Evolutionary conservation across 2,113 vertebrate species (phyloP), one percentile per base, ranked within the genome.

Genomic region (Pelodiscus sinensis): DNA sequence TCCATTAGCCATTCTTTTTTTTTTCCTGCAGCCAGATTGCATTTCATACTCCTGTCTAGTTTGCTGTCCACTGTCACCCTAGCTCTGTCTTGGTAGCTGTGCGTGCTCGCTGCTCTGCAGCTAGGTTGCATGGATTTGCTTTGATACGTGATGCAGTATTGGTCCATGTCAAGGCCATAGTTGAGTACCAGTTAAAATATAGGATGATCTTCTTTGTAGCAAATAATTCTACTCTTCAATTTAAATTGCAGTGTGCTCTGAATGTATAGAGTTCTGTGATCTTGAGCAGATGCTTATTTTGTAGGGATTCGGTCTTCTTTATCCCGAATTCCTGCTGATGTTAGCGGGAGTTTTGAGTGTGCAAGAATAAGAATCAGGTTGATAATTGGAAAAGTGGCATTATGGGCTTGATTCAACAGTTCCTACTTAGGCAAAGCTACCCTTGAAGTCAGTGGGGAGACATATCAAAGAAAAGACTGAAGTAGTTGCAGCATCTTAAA

Each of bases 101-200:
- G 78, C 91, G 77, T 0, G 0, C 77, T 87, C 27, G n/a, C n/a
- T 51, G 18, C 73, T 94, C 96, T 81, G 65, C 87, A 88, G 86
- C 90, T 84, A 58, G 31, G 15, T 92, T 95, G 85, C 60, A 87
- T 0, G 2, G 87, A 38, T 90, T 96, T 6, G 19, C 73, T 93
- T 91, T 96, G 92, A 54, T 68, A 90, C 94, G 84, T 91, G 84
- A 81, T 92, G 95, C 91, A 77, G 86, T 96, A 96, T 90, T 96
- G 83, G 94, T 96, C 86, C 92, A 91, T 79, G 52, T 22, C 94
- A 91, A 96, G 89, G 94, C 86, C 91, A 82, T 62, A 92, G 86
- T 91, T 95, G 96, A 96, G 93, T 95, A 68, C 96, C 97, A 90
- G 93, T 97, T 97, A 97, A 97, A 95, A 80, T 88, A 91, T 71